Evolutionary conservation across 2,888 invertebrate genomes (phyloP).

Genomic region (Leuctra nigra): DNA sequence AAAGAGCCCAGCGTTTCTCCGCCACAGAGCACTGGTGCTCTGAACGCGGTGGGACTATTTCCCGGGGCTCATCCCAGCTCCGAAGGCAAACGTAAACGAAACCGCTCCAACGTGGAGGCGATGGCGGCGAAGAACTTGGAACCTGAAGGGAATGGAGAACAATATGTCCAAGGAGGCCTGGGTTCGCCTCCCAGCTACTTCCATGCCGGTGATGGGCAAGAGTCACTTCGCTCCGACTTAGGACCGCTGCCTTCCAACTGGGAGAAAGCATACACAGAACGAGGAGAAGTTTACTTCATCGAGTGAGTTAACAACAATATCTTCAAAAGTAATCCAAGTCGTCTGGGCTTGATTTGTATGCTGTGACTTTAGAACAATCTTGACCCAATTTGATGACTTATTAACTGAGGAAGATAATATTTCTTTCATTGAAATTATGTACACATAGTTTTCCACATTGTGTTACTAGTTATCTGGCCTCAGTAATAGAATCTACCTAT

Average conservation of each 20-base stretch:
- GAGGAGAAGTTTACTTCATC: slow-evolving; percentile 95
- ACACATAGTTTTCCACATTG: no score
- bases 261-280: slow-evolving; percentile 96
- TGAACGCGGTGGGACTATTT: slow-evolving; percentile 33
- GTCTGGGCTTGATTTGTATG: no score
- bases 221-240: slow-evolving; percentile 51
- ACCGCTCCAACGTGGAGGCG: slow-evolving; percentile 49
- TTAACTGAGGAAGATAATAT: no score
- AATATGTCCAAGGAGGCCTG: neutral
- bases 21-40: slow-evolving; percentile 31
- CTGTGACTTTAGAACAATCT: no score
- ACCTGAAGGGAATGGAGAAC: slow-evolving; percentile 25
- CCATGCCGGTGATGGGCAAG: slow-evolving; percentile 47
- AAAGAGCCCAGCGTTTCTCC: slow-evolving; percentile 36
- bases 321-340: no score
- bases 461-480: no score
- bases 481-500: no score
- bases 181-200: slow-evolving; percentile 33
- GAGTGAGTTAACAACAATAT: no score
- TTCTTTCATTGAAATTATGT: no score
- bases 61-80: slow-evolving; percentile 47
- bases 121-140: slow-evolving; percentile 40
- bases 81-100: slow-evolving; percentile 46
- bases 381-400: no score
- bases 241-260: slow-evolving; percentile 93